Evolutionary conservation across 1,140 invertebrate species (phyloP), one percentile per base, ranked within the genome.

Genomic region (Luehdorfia chinensis): DNA sequence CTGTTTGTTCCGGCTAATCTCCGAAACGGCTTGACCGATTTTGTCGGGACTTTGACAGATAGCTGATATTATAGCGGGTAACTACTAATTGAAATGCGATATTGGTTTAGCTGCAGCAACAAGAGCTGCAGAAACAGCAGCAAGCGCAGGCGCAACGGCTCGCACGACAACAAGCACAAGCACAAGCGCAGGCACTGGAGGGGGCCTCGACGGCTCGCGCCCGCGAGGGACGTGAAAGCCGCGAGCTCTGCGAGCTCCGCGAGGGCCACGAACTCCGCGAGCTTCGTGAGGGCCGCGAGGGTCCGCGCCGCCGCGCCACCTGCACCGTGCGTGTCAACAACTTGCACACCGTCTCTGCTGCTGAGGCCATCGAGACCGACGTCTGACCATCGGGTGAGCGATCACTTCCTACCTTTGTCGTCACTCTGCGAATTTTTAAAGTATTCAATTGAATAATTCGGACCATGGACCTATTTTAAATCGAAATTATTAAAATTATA

Each of bases 311-410:
- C 87, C 96, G 96, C 88, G 96, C 95, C 81, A 93, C 94, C 84
- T 94, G 94, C 84, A 94, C 93, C 85, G 78, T 84, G 37, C 75
- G 77, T 47, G 75, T 84, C 54, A 84, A 84, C 56, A 74, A 75
- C 43, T 53, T 86, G 37, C 80, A 86, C 41, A 52, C 69, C 31
- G 66, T 64, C 0, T 50, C 68, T 8, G 50, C 59, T 13, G 62
- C 72, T 0, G 77, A 80, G 27, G 73, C 76, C 84, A 95, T 97
- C 87, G 96, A 98, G 90, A 98, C 97, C 89, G 96, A 98, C 90
- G 96, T 98, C 93, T 98, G 96, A 98, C 94, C 94, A 94, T 91
- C 91, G 91, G 93, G 94, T 95, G 88, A 90, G 89, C 23, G 85
- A 15, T n/a, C 8, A 19, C 28, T 28, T 28, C 4, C 25, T 3